Base-by-base conservation (phyloP, 2,113 vertebrate genomes). In the Tylochromis polylepis region DNA sequence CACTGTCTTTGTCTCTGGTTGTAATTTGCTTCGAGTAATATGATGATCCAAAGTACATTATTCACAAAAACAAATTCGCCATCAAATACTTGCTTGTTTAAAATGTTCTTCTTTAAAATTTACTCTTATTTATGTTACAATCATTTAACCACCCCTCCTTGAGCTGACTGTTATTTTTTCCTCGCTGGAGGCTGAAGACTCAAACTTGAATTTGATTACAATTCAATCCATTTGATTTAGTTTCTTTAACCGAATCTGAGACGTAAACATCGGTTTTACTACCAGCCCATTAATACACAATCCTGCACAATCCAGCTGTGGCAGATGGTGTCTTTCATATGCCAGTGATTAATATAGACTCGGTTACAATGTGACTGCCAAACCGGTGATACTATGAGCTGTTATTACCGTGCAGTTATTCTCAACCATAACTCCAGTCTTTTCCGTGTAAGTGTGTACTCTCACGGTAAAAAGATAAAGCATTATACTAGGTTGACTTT, bases 301-400 rank as follows among this genome's bases (percentile, higher is more conserved):
- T 82, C 78, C 79, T 0, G 24, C 24, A 29, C 49, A 85, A 70
- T 92, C 89, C 84, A 58, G 24, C 83, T 53, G 59, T 57, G 93
- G 87, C 94, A 95, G 94, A 94, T 95, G 94, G 91, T 38, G 60
- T 77, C 57, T 94, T 90, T 89, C 65, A 81, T 84, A 85, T 87
- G 82, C 46, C 31, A 9, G 60, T 85, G 90, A 91, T 91, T 93
- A 90, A 92, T 93, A 92, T 91, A 80, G 85, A 90, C 70, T 84
- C 78, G 81, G 85, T 92, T 90, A 83, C 81, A 89, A 62, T 85
- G 81, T 70, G 85, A 88, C 79, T 78, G 77, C 14, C 77, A 60
- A 57, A 82, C 16, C 70, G 38, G 67, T 67, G 89, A 90, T 24
- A 86, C 86, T 86, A 41, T 31, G 87, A 81, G 70, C 36, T 58